Percentiles rank a stretch among this genome's conserved stretches.
These are phyloP conservation scores for Rhea americana DNA, from an alignment of 2,113 vertebrate species.

Conservation along the genomic window DNA sequence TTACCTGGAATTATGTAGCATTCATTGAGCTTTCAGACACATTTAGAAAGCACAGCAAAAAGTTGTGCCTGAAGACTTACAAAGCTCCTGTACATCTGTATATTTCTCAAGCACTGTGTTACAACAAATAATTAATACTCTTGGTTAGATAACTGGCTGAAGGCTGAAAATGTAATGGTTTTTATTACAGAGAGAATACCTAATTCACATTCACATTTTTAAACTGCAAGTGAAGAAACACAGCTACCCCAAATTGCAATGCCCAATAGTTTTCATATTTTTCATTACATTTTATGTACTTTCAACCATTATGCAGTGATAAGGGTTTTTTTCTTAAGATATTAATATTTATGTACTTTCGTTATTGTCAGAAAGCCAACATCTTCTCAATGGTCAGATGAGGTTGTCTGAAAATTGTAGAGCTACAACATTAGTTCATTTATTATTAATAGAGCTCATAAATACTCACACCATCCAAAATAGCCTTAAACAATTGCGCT, in stretches of 20 bases:
- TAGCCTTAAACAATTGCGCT: slow-evolving; percentile 71
- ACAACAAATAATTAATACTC: slow-evolving; percentile 13
- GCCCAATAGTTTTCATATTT: neutral
- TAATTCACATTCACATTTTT: neutral
- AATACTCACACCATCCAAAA: slow-evolving; percentile 71
- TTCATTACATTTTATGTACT: slow-evolving; percentile 57
- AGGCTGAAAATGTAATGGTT: neutral
- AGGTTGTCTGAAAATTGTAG: slow-evolving; percentile 66
- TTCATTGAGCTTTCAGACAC: neutral
- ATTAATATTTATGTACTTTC: slow-evolving; percentile 71
- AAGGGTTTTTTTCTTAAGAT: neutral
- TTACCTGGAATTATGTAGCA: neutral
- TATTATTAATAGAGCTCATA: slow-evolving; percentile 78
- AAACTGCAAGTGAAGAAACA: neutral
- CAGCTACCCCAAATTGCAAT: neutral
- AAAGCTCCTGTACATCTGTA: neutral
- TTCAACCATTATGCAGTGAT: slow-evolving; percentile 19
- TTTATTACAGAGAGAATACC: neutral
- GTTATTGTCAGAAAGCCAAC: slow-evolving; percentile 59
- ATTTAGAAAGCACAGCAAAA: neutral
- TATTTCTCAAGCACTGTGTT: neutral
- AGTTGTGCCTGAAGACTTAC: neutral
- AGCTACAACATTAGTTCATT: slow-evolving; percentile 58
- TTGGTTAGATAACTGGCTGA: neutral
- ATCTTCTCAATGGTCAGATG: slow-evolving; percentile 65